Evolutionary conservation across 2,888 invertebrate species (phyloP).

Genomic region (Drosophila silvestris): DNA sequence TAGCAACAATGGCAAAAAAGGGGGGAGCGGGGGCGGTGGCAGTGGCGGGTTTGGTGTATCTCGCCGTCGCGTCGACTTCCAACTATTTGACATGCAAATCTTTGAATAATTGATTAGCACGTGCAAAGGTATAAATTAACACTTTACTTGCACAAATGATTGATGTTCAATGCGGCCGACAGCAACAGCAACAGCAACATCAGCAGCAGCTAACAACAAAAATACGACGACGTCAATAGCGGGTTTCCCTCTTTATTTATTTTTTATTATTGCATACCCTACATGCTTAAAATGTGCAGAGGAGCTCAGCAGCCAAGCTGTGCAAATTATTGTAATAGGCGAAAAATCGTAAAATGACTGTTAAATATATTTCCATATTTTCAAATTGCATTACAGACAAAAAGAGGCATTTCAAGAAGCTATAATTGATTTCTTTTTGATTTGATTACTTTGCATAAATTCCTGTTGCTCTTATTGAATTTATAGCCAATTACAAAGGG

Average conservation of each 20-base stretch:
- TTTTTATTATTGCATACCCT: conserved; percentile 25
- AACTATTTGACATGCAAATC: conserved; percentile 79
- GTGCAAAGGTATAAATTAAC: conserved; percentile 83
- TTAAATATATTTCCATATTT: background rate
- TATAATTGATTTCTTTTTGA: background rate
- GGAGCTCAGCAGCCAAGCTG: too few relatives aligned
- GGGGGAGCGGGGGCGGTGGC: background rate
- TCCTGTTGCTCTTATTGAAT: background rate
- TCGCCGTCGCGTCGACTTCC: conserved; percentile 19
- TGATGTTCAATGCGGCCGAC: conserved; percentile 58
- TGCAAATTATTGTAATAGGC: background rate
- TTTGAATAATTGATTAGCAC: conserved; percentile 83
- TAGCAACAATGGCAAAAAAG: background rate
- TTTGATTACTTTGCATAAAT: background rate
- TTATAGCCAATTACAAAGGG: background rate
- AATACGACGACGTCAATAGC: background rate
- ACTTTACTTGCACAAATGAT: conserved; percentile 77
- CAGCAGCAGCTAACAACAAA: background rate
- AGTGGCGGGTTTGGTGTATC: background rate
- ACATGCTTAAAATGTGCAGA: background rate
- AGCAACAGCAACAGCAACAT: background rate
- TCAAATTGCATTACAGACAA: background rate
- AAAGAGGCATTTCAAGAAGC: background rate
- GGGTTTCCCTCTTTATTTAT: conserved; percentile 18
- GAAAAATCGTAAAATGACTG: background rate